Percentiles rank a stretch among this genome's conserved stretches.
phyloP scores from a whole-genome alignment of 2,797 vertebrate species.

The Pipistrellus kuhlii region DNA sequence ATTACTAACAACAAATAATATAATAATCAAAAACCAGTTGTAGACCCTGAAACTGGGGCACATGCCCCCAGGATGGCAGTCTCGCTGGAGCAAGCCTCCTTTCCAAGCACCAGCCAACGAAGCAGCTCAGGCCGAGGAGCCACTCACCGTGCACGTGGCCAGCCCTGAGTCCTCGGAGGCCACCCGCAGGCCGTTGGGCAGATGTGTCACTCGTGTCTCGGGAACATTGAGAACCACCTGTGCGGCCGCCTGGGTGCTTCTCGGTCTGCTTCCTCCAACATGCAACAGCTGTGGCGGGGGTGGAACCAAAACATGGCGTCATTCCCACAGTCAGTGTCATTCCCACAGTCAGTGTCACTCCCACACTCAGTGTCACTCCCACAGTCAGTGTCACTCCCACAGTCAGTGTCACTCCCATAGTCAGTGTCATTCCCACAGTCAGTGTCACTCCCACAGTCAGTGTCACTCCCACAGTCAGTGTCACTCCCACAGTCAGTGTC shows the following conservation, averaged over 20 bases:
- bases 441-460: too few species aligned
- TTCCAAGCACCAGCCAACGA: background rate
- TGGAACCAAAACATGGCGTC: background rate
- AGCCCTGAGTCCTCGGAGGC: slow-evolving; percentile 97
- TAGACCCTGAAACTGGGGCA: background rate
- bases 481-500: too few species aligned
- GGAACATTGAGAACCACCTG: slow-evolving; percentile 95
- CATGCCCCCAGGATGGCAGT: background rate
- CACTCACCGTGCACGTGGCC: slow-evolving; percentile 94
- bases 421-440: too few species aligned
- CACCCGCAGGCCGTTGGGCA: slow-evolving; percentile 96
- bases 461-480: too few species aligned
- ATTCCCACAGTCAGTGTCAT: too few species aligned
- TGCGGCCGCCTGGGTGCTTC: slow-evolving; percentile 88
- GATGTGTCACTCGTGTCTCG: slow-evolving; percentile 93
- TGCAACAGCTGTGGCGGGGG: slow-evolving; percentile 80
- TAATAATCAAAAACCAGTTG: background rate
- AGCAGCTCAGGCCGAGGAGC: background rate
- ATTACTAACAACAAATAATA: background rate
- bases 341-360: too few species aligned
- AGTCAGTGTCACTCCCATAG: too few species aligned
- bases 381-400: too few species aligned
- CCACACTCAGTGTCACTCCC: too few species aligned
- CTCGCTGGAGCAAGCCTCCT: background rate
- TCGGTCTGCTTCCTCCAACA: slow-evolving; percentile 82